Evolutionary conservation across 2,113 vertebrate genomes (phyloP).

Genomic region (Rhodinocichla rosea): DNA sequence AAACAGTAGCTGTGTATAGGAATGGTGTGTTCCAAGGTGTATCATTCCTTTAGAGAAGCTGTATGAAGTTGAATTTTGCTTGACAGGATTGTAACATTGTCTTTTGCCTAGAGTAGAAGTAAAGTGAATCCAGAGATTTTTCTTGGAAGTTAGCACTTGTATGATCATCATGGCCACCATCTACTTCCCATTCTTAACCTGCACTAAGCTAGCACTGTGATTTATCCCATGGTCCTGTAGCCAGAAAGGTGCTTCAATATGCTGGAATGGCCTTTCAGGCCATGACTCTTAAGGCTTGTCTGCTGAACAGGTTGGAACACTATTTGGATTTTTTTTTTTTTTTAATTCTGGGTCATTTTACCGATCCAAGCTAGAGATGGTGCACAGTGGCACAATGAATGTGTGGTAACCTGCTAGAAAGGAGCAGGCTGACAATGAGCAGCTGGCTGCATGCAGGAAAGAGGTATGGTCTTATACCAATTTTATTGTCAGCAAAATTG

Average conservation of each 20-base stretch:
- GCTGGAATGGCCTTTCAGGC: background rate
- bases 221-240: background rate
- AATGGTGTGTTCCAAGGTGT: background rate
- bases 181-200: background rate
- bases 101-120: background rate
- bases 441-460: background rate
- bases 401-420: background rate
- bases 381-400: background rate
- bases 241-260: background rate
- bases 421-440: background rate
- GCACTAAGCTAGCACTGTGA: background rate
- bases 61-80: background rate
- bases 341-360: background rate
- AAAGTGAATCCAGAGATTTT: background rate
- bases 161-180: background rate
- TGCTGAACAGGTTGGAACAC: background rate
- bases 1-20: background rate
- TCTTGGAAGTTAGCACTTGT: background rate
- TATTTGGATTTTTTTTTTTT: background rate
- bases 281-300: background rate
- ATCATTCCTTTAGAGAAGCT: background rate
- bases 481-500: background rate
- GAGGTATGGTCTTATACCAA: background rate
- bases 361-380: background rate
- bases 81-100: background rate